These are phyloP conservation scores for Caranx ignobilis DNA, from an alignment of 2,113 vertebrate species.

Conservation along the genomic window DNA sequence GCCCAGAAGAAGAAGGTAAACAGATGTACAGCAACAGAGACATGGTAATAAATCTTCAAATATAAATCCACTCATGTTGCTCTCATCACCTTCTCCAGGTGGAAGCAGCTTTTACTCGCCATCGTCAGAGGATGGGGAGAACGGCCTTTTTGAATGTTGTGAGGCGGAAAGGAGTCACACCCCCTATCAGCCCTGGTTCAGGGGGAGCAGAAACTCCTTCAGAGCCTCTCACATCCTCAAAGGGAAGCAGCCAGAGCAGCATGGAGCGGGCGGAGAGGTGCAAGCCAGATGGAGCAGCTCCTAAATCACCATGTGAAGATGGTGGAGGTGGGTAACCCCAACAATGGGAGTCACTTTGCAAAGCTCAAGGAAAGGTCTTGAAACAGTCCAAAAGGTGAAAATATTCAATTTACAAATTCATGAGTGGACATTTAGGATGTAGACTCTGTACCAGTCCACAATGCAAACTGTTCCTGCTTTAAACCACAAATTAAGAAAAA, in stretches of 20 bases:
- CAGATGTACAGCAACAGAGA: background rate
- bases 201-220: conserved; percentile 80
- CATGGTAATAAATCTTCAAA: background rate
- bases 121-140: conserved; percentile 96
- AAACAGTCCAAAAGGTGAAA: background rate
- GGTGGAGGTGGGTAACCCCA: conserved; percentile 70
- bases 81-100: conserved; percentile 76
- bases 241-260: conserved; percentile 30
- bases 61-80: background rate
- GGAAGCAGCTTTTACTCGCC: conserved; percentile 94
- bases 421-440: too few relatives aligned
- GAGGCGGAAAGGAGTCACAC: conserved; percentile 90
- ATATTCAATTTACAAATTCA: background rate
- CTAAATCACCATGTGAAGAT: conserved; percentile 91
- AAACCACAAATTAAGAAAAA: background rate
- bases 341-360: background rate
- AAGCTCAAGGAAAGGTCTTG: too few relatives aligned
- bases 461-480: too few relatives aligned
- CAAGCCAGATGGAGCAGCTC: conserved; percentile 85
- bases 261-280: conserved; percentile 77
- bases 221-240: conserved; percentile 58
- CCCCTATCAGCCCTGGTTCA: conserved; percentile 87
- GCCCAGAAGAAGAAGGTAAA: conserved; percentile 94
- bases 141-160: conserved; percentile 97
- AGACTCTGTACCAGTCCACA: too few relatives aligned